These are phyloP conservation scores for Drosophila neonasuta DNA, from an alignment of 2,888 invertebrate species.

Conservation along the genomic window DNA sequence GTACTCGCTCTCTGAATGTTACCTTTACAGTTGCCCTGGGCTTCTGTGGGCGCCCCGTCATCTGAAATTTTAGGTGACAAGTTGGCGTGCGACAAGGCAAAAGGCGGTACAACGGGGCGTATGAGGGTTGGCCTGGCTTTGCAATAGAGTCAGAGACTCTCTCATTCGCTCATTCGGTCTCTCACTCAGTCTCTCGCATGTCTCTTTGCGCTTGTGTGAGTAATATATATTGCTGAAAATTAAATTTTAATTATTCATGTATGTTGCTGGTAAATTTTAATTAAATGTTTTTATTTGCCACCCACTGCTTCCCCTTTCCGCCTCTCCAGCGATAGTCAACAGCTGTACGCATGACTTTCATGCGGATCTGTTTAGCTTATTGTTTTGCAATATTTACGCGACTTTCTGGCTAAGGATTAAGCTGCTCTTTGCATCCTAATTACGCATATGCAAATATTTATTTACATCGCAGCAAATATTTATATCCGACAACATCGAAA, in stretches of 20 bases:
- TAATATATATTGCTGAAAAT: slow-evolving; percentile 70
- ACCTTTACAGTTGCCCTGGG: slow-evolving; percentile 40
- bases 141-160: slow-evolving; percentile 2
- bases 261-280: slow-evolving; percentile 70
- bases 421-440: slow-evolving; percentile 49
- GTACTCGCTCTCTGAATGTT: slow-evolving; percentile 6
- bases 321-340: background rate
- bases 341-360: slow-evolving; percentile 4
- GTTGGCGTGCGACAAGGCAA: slow-evolving; percentile 37
- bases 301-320: slow-evolving; percentile 1
- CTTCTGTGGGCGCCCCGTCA: slow-evolving; percentile 42
- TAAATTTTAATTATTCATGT: slow-evolving; percentile 75
- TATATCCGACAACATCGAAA: slow-evolving; percentile 11
- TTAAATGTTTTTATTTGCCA: slow-evolving; percentile 70
- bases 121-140: background rate
- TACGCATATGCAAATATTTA: slow-evolving; percentile 64
- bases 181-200: background rate
- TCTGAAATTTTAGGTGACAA: slow-evolving; percentile 65
- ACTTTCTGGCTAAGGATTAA: slow-evolving; percentile 57
- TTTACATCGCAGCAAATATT: slow-evolving; percentile 32
- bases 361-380: slow-evolving; percentile 29
- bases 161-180: background rate
- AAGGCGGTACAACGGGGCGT: background rate
- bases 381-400: slow-evolving; percentile 40
- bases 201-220: slow-evolving; percentile 27